These are phyloP conservation scores for Leucopternis melanops DNA, from an alignment of 2,113 vertebrate species.

Conservation along the genomic window DNA sequence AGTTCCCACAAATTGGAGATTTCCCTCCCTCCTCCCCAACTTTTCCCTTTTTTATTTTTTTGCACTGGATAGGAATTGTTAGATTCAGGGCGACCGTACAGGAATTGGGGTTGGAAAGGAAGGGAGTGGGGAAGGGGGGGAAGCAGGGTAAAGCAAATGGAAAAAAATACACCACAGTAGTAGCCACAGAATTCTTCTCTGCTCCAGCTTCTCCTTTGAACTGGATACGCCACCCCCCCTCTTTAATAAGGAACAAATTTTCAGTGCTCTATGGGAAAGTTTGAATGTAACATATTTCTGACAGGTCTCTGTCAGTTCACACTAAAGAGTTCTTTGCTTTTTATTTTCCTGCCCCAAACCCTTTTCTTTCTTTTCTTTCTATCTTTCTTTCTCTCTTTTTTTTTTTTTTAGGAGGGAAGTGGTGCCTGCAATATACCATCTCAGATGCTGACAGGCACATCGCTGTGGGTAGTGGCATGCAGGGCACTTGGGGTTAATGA, in stretches of 20 bases:
- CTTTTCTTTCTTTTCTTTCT: not conserved
- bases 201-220: constrained; percentile 29
- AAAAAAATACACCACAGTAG: constrained; percentile 39
- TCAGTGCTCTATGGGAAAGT: constrained; percentile 50
- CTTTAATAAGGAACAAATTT: constrained; percentile 54
- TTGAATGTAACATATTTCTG: constrained; percentile 32
- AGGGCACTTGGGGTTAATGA: not conserved
- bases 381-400: accelerated
- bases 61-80: not conserved
- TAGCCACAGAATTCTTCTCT: constrained; percentile 31
- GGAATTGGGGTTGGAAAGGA: not conserved
- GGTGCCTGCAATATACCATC: not conserved
- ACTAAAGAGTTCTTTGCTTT: not conserved
- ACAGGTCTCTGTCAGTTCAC: constrained; percentile 50
- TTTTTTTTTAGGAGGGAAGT: not conserved
- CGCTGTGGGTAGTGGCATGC: not conserved
- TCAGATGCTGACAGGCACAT: not conserved
- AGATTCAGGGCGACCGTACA: not conserved
- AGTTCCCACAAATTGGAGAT: constrained; percentile 64
- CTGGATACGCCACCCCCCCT: not conserved
- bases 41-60: not conserved
- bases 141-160: not conserved
- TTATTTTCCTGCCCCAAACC: not conserved
- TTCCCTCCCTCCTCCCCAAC: not conserved
- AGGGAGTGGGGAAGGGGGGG: not conserved